Percentiles rank a stretch among this genome's conserved stretches.
Evolutionary conservation across 2,888 invertebrate genomes (phyloP).

Genomic region (Stenotaenia linearis): DNA sequence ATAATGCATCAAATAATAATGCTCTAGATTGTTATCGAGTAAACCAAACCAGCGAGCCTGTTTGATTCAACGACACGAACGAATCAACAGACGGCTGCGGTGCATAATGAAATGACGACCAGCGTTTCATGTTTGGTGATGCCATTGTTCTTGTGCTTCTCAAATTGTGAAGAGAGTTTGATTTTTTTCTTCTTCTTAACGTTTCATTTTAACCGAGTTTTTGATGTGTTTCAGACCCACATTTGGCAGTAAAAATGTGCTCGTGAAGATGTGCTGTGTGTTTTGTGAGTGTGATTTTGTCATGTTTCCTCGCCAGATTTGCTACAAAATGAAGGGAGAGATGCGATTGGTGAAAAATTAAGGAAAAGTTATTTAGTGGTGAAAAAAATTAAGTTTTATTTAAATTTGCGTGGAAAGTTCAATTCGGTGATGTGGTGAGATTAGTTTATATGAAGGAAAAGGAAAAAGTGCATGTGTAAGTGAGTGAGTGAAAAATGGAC

Average conservation of each 20-base stretch:
- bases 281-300: constrained; percentile 6
- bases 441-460: background rate
- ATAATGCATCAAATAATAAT: background rate
- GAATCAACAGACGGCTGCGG: background rate
- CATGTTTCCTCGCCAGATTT: constrained; percentile 9
- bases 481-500: constrained; percentile 15
- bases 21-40: background rate
- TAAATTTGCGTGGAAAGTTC: no score
- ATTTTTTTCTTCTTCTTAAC: background rate
- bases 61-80: background rate
- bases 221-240: constrained; percentile 8
- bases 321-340: background rate
- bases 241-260: constrained; percentile 14
- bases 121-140: background rate
- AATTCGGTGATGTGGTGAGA: constrained; percentile 3
- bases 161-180: background rate
- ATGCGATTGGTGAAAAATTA: background rate
- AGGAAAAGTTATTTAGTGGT: background rate
- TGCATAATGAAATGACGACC: background rate
- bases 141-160: background rate
- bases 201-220: constrained; percentile 4
- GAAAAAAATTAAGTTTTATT: background rate
- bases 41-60: background rate
- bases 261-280: constrained; percentile 16
- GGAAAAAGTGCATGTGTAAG: background rate